Conservation (phyloP, 2,888 invertebrate genomes). For the Sesia bembeciformis region DNA sequence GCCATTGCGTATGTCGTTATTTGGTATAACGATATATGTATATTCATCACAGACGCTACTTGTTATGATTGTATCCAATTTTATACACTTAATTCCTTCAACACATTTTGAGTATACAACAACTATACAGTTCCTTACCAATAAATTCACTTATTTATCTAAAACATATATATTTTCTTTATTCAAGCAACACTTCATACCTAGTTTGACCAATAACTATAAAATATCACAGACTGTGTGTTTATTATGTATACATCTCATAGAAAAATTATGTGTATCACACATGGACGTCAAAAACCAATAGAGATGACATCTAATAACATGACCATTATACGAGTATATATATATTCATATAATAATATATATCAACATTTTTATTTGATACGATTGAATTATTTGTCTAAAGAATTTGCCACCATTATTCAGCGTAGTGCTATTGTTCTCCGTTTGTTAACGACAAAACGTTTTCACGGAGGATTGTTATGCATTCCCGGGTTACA, state of each 20-base stretch:
- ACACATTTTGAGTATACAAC: conserved; percentile 55
- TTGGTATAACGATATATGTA: conserved; percentile 55
- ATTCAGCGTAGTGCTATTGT: conserved; percentile 32
- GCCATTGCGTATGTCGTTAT: conserved; percentile 60
- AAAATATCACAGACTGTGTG: conserved; percentile 74
- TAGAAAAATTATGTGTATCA: conserved; percentile 72
- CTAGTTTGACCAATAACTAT: conserved; percentile 71
- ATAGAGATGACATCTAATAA: conserved; percentile 67
- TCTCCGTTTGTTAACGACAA: conserved; percentile 12
- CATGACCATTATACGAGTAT: conserved; percentile 31
- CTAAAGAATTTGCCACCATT: conserved; percentile 49
- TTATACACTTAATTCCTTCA: conserved; percentile 27
- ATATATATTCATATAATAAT: conserved; percentile 12
- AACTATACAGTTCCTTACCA: conserved; percentile 62
- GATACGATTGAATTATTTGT: conserved; percentile 56
- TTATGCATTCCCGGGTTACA: conserved; percentile 12
- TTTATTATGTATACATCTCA: conserved; percentile 75
- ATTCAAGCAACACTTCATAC: conserved; percentile 70
- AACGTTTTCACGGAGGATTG: conserved; percentile 8
- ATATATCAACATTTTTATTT: conserved; percentile 47
- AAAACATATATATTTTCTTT: conserved; percentile 64
- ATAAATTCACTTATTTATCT: conserved; percentile 62
- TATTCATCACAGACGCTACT: conserved; percentile 61
- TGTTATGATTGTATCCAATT: conserved; percentile 45
- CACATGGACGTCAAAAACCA: conserved; percentile 72